Percentiles rank a stretch among this genome's conserved stretches.
These are phyloP conservation scores for Sepiola atlantica DNA, from an alignment of 2,888 invertebrate species.

Conservation along the genomic window DNA sequence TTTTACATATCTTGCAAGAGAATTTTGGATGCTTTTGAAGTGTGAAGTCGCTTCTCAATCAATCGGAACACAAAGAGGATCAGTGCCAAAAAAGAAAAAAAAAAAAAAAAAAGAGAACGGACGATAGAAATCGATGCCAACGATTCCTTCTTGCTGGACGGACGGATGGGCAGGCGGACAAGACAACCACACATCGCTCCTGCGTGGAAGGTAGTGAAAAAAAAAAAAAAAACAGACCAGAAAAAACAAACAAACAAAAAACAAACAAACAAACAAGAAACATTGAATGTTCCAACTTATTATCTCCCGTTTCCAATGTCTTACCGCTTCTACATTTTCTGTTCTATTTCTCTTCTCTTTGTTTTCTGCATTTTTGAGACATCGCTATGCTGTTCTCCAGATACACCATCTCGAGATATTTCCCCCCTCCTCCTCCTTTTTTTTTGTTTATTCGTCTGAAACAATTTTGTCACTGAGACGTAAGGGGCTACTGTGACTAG, in stretches of 20 bases:
- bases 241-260: too few relatives aligned
- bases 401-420: neutral
- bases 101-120: neutral
- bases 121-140: slow-evolving; percentile 2
- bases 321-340: neutral
- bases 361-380: neutral
- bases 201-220: too few relatives aligned
- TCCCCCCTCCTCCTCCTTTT: neutral
- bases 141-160: neutral
- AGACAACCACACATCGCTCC: neutral
- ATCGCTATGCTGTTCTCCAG: neutral
- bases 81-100: neutral
- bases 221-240: too few relatives aligned
- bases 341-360: neutral
- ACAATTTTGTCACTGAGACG: too few relatives aligned
- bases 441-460: neutral
- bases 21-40: neutral
- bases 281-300: neutral
- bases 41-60: slow-evolving; percentile 20
- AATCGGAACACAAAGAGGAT: slow-evolving; percentile 18
- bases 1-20: neutral
- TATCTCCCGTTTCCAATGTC: neutral
- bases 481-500: too few relatives aligned
- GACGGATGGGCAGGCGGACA: neutral
- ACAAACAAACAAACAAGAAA: neutral